Base-by-base conservation (phyloP, 2,113 vertebrate genomes). In the Cromileptes altivelis region DNA sequence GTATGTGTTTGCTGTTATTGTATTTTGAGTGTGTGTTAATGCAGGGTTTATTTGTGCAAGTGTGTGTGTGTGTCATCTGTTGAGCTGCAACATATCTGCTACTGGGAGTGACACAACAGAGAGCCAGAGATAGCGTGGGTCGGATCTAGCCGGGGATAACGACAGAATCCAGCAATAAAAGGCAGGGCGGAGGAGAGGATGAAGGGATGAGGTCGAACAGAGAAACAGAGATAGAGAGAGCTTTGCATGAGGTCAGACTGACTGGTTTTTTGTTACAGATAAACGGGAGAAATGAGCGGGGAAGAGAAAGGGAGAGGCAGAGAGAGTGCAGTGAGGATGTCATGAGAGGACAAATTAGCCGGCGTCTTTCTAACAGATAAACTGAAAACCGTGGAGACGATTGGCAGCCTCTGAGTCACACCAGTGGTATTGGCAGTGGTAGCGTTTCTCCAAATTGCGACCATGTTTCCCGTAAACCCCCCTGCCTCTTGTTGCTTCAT, bases 161-260 rank as follows among this genome's bases (percentile, higher is more conserved):
- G 60, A 71, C 80, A 75, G 75, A 86, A 87, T 90, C 88, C 73
- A n/a, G 77, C 76, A 85, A 81, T 91, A 75, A 91, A 90, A 88
- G 86, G 73, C 83, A 47, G 63, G 33, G 64, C 5, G 63, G 85
- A 87, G 65, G 88, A 74, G 62, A 78, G 85, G 84, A 91, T 92
- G 85, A 90, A 87, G 88, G 85, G 87, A 89, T 84, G 91, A 82
- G 88, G 84, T 74, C 12, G 58, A 74, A 84, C 85, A 89, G 70
- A 81, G 81, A 30, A 64, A 21, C 13, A 6, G 57, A 88, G 81
- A 81, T 81, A 84, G 42, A 69, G 67, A 23, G 75, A 77, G 88
- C 81, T 80, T 82, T 91, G 85, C 86, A 80, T 81, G 78, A 86
- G 85, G 86, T 88, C 88, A 77, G 65, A 45, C 49, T n/a, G 14